phyloP scores from a whole-genome alignment of 2,797 vertebrate genomes.

The Lutjanus argentimaculatus region DNA sequence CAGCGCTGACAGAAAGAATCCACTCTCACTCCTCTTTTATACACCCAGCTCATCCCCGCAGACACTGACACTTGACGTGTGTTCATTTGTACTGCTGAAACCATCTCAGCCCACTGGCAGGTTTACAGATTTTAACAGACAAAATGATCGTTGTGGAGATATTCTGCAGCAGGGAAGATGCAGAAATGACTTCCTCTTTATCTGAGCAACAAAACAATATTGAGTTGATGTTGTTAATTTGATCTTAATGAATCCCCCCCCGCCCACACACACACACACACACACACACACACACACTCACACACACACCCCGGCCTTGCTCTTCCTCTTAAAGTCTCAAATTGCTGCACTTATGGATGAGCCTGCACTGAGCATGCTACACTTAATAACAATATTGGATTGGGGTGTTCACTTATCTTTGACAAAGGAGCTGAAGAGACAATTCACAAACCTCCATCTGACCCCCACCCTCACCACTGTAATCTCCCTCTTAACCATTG shows the following conservation, averaged over 20 bases:
- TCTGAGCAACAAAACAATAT: background rate
- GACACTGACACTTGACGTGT: slow-evolving; percentile 1
- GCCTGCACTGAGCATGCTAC: background rate
- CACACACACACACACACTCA: too few species aligned
- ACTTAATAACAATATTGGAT: background rate
- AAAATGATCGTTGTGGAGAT: background rate
- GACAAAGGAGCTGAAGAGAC: slow-evolving; percentile 23
- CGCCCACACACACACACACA: too few species aligned
- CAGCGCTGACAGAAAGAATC: slow-evolving; percentile 1
- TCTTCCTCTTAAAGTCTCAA: background rate
- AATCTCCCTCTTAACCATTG: slow-evolving; percentile 31
- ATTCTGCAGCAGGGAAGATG: background rate
- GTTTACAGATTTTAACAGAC: background rate
- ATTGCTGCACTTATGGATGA: background rate
- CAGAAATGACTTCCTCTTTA: background rate
- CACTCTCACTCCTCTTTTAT: slow-evolving; percentile 1
- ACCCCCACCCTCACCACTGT: background rate
- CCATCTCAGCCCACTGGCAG: background rate
- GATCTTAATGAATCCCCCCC: too few species aligned
- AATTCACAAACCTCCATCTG: background rate
- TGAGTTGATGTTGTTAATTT: slow-evolving; percentile 6
- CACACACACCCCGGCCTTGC: background rate
- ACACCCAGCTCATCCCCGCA: background rate
- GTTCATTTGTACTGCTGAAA: slow-evolving; percentile 4
- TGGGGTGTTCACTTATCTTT: slow-evolving; percentile 18